These are phyloP conservation scores for Octonoba sinensis DNA, from an alignment of 2,888 invertebrate species.

Conservation along the genomic window DNA sequence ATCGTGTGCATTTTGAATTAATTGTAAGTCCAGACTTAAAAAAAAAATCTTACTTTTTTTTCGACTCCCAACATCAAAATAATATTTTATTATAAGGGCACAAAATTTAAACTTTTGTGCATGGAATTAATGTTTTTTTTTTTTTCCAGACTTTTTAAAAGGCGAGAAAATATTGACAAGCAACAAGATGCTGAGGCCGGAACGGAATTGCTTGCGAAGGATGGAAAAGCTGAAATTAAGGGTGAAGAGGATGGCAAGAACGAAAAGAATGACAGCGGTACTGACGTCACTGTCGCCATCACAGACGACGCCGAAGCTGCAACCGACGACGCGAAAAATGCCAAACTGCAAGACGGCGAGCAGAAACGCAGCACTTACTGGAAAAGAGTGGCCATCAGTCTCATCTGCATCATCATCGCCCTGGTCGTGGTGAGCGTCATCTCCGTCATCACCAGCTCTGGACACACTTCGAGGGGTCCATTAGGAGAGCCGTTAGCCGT, in stretches of 20 bases:
- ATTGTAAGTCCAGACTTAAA: too few species aligned
- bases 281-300: slow-evolving; percentile 54
- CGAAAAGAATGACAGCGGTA: slow-evolving; percentile 52
- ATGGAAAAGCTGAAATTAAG: slow-evolving; percentile 47
- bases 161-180: slow-evolving; percentile 24
- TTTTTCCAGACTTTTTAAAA: slow-evolving; percentile 21
- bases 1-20: too few species aligned
- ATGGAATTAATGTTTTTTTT: slow-evolving; percentile 1
- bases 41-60: too few species aligned
- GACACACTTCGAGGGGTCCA: slow-evolving; percentile 15
- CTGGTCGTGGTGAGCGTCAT: slow-evolving; percentile 40
- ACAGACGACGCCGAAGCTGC: slow-evolving; percentile 31
- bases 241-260: slow-evolving; percentile 43
- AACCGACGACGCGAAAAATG: slow-evolving; percentile 26
- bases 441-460: slow-evolving; percentile 34
- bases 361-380: slow-evolving; percentile 19
- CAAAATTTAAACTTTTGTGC: not conserved
- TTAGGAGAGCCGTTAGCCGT: slow-evolving; percentile 43
- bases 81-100: too few species aligned
- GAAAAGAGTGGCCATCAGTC: slow-evolving; percentile 35
- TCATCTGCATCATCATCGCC: slow-evolving; percentile 36
- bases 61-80: too few species aligned
- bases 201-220: slow-evolving; percentile 52
- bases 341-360: slow-evolving; percentile 10
- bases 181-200: slow-evolving; percentile 58